Percentiles rank a stretch among this genome's conserved stretches.
These are phyloP conservation scores for Pseudomugil gertrudae DNA, from an alignment of 2,797 vertebrate genomes.

Conservation along the genomic window DNA sequence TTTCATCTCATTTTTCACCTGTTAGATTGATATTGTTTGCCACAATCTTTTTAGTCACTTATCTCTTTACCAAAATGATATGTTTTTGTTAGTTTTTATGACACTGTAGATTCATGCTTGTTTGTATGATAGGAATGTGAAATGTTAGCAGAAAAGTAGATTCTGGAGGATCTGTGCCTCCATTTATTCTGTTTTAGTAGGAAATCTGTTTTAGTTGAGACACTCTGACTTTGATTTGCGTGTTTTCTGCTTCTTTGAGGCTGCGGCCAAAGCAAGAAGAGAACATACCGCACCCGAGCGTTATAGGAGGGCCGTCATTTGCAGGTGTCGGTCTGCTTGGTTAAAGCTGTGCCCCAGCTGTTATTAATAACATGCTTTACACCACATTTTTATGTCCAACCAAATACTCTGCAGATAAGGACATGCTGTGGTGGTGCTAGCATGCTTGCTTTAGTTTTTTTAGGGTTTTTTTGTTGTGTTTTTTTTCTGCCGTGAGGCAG, in stretches of 20 bases:
- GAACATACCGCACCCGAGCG: conserved; percentile 11
- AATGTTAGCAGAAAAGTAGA: not conserved
- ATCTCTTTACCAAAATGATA: not conserved
- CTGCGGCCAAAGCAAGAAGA: not conserved
- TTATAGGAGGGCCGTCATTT: not conserved
- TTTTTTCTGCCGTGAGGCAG: not conserved
- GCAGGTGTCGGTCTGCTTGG: not conserved
- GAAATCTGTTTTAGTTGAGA: not conserved
- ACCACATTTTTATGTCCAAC: not conserved
- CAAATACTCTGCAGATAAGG: not conserved
- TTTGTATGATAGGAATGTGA: conserved; percentile 47
- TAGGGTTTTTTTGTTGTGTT: no score
- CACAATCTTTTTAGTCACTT: not conserved
- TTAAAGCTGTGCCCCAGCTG: conserved; percentile 14
- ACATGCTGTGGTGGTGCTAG: no score
- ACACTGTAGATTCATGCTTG: rapidly evolving
- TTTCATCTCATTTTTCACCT: not conserved
- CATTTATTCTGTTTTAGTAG: conserved; percentile 6
- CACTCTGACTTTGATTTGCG: not conserved
- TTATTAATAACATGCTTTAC: not conserved
- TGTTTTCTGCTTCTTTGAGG: not conserved
- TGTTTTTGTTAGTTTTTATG: not conserved
- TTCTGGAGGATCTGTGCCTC: not conserved
- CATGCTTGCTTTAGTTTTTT: no score
- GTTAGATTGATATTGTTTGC: not conserved